These are phyloP conservation scores for Caenorhabditis brenneri DNA, from an alignment of 1,140 invertebrate species.

Conservation along the genomic window DNA sequence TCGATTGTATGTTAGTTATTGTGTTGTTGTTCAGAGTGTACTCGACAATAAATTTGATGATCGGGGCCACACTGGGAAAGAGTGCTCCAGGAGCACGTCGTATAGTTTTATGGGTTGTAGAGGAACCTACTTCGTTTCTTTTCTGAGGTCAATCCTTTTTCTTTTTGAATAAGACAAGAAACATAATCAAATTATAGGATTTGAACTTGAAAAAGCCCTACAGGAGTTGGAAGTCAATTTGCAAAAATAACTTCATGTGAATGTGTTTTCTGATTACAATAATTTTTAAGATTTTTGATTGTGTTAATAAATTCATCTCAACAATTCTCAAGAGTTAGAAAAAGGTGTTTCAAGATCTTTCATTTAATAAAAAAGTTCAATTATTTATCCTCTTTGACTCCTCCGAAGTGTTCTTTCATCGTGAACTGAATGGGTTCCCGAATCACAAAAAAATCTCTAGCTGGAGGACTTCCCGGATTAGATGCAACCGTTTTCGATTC, in stretches of 20 bases:
- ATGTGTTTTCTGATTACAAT: too few relatives aligned
- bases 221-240: too few relatives aligned
- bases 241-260: too few relatives aligned
- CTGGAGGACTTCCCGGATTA: too few relatives aligned
- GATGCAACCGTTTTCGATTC: background rate
- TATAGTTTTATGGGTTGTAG: conserved; percentile 20
- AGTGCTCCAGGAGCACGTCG: conserved; percentile 21
- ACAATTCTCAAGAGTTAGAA: too few relatives aligned
- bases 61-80: background rate
- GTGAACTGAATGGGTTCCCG: conserved; percentile 2
- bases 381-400: background rate
- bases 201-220: too few relatives aligned
- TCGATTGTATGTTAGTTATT: conserved; percentile 24
- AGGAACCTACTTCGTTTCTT: background rate
- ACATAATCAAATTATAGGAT: too few relatives aligned
- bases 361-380: background rate
- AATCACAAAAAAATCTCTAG: background rate
- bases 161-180: background rate
- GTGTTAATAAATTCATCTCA: too few relatives aligned
- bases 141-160: background rate
- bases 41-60: background rate
- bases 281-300: too few relatives aligned
- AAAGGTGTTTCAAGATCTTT: too few relatives aligned
- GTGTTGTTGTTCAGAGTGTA: conserved; percentile 40
- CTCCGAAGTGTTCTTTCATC: conserved; percentile 34